Base-by-base conservation (phyloP, 2,888 invertebrate species). In the Euphydryas editha region DNA sequence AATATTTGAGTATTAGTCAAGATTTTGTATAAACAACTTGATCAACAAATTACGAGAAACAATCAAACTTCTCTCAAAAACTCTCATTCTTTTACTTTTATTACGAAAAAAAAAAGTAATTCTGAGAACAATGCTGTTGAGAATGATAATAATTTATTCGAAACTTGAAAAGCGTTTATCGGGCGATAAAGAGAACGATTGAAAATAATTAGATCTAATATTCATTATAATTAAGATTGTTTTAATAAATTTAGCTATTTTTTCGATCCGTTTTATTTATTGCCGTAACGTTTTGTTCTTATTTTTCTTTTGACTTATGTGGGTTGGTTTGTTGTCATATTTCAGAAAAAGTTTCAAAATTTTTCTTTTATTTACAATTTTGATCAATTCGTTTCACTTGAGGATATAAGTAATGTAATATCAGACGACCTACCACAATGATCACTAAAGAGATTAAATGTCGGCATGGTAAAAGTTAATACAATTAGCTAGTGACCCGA, bases 61-160 rank as follows among this genome's bases (percentile, higher is more conserved):
- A 21, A 21, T 13, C 5, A 8, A 8, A 21, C 20, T 30, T 30
- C 51, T 11, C 8, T n/a, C 20, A 36, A 56, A 56, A 11, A 62
- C 46, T 36, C 36, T 62, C 36, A 47, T 56, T 36, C 30, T 62
- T 36, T 47, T 56, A 46, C 44, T 37, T 46, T n/a, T 20, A 54
- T 5, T n/a, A 56, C 17, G 47, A 39, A n/a, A 47, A 57, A 62
- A 37, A 47, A 18, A 21, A 56, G 37, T 21, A 47, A 62, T 57
- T 57, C 47, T 47, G 56, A 13, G 30, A 62, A 62, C 62, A 56
- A 57, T 57, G 44, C 42, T 24, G 30, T 54, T 54, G 56, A 39
- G 47, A 57, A 57, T 47, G 47, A 47, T 36, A 62, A 62, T 62
- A 56, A 62, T 47, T 57, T 39, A 62, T 57, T 62, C 13, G n/a